phyloP scores from a whole-genome alignment of 2,113 vertebrate species.

The Syrmaticus mikado region DNA sequence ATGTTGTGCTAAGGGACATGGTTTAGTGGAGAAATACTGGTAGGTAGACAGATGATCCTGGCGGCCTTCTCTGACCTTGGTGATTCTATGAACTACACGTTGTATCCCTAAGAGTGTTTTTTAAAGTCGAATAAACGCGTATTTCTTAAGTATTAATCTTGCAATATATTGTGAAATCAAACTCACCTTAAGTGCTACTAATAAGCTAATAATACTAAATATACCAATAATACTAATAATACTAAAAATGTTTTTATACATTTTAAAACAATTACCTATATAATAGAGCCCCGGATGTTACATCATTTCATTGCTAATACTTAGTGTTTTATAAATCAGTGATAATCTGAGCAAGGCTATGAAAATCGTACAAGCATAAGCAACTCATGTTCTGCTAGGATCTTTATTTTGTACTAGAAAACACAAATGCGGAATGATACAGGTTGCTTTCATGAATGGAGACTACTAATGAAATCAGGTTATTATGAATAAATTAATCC shows the following conservation, averaged over 20 bases:
- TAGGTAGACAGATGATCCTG: no score
- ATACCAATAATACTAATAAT: no score
- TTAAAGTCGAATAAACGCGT: neutral
- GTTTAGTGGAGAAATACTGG: no score
- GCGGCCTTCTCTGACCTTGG: no score
- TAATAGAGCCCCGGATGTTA: neutral
- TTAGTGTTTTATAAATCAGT: neutral
- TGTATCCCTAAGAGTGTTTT: slow-evolving; percentile 14
- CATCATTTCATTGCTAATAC: neutral
- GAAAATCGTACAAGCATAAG: neutral
- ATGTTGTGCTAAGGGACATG: no score
- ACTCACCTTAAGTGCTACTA: neutral
- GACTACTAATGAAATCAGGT: neutral
- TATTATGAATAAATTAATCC: slow-evolving; percentile 31
- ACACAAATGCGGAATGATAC: neutral
- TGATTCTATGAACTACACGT: neutral
- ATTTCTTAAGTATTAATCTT: neutral
- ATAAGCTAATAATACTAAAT: no score
- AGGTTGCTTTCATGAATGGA: slow-evolving; percentile 9
- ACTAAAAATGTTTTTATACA: neutral
- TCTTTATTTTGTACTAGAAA: slow-evolving; percentile 4
- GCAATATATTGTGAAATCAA: neutral
- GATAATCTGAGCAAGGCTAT: neutral
- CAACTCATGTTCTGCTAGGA: slow-evolving; percentile 27
- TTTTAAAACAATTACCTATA: neutral